A percentile compares a stretch with the other conserved stretches of the same genome.
phyloP scores from a whole-genome alignment of 2,113 vertebrate genomes.

The Eudorcas thomsonii region DNA sequence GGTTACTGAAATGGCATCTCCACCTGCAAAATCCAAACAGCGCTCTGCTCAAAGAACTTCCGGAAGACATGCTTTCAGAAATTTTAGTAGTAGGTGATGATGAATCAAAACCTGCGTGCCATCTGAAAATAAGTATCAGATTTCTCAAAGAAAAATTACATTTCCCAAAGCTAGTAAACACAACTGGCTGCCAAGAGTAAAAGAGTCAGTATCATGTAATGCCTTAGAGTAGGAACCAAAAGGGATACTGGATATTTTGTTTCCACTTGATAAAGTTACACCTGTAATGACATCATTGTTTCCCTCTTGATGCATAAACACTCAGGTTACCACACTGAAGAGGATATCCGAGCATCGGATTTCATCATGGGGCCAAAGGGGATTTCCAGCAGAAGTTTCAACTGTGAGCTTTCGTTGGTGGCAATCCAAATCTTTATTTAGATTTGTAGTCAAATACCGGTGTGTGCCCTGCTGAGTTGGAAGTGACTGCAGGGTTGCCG shows the following conservation, averaged over 20 bases:
- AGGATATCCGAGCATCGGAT: neutral
- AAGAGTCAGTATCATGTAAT: neutral
- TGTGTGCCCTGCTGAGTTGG: neutral
- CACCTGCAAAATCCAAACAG: conserved; percentile 75
- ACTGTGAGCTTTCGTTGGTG: neutral
- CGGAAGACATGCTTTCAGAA: conserved; percentile 74
- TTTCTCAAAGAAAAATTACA: conserved; percentile 68
- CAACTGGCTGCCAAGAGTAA: conserved; percentile 10
- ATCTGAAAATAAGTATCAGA: conserved; percentile 65
- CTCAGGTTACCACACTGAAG: neutral
- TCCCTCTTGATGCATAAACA: neutral
- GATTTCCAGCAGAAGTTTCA: conserved; percentile 34
- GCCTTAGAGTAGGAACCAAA: conserved; percentile 1
- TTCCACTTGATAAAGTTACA: conserved; percentile 1
- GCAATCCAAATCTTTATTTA: conserved; percentile 53
- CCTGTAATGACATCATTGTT: conserved; percentile 14
- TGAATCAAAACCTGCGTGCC: conserved; percentile 72
- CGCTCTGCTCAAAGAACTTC: conserved; percentile 75
- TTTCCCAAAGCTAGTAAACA: conserved; percentile 13
- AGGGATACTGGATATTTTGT: neutral
- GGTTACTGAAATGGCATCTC: conserved; percentile 64
- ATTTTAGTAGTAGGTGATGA: conserved; percentile 75
- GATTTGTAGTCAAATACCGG: neutral
- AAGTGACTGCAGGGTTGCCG: neutral
- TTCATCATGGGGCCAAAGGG: conserved; percentile 50